These are phyloP conservation scores for Heteromormyrus szaboi DNA, from an alignment of 2,797 vertebrate species.

Conservation along the genomic window DNA sequence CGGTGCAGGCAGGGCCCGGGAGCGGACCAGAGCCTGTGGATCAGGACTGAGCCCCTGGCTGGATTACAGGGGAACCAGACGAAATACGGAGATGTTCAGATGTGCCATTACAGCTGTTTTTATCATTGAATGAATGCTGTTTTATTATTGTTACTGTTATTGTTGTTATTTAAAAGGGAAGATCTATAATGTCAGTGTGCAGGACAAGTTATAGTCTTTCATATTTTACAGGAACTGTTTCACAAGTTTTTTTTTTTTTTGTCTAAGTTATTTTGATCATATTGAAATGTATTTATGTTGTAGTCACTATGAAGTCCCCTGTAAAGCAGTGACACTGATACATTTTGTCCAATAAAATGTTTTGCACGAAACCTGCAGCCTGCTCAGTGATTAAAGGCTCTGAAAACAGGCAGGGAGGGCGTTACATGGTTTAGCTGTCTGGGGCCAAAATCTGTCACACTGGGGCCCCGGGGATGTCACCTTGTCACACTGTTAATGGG, in stretches of 20 bases:
- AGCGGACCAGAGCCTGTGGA: slow-evolving; percentile 37
- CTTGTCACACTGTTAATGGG: not conserved
- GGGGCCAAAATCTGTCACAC: not conserved
- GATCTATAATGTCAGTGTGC: slow-evolving; percentile 51
- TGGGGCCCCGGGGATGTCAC: not conserved
- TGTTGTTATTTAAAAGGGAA: slow-evolving; percentile 49
- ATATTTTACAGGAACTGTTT: slow-evolving; percentile 40
- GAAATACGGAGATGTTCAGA: slow-evolving; percentile 49
- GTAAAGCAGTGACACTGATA: slow-evolving; percentile 41
- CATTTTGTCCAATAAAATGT: slow-evolving; percentile 60
- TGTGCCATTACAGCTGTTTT: slow-evolving; percentile 42
- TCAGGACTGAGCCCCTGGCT: slow-evolving; percentile 31
- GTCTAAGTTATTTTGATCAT: slow-evolving; percentile 58
- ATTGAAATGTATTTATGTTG: slow-evolving; percentile 63
- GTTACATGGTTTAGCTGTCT: not conserved
- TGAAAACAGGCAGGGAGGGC: not conserved
- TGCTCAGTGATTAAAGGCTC: not conserved
- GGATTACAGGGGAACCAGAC: slow-evolving; percentile 40
- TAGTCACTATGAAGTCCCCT: slow-evolving; percentile 41
- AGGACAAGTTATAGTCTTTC: slow-evolving; percentile 39
- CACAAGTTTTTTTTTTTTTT: slow-evolving; percentile 18
- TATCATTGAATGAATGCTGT: slow-evolving; percentile 25
- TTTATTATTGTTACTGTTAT: slow-evolving; percentile 18
- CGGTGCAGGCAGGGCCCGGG: slow-evolving; percentile 19
- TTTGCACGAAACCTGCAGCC: slow-evolving; percentile 22